Evolutionary conservation across 2,797 vertebrate genomes (phyloP).

Genomic region (Anabacerthia variegaticeps): DNA sequence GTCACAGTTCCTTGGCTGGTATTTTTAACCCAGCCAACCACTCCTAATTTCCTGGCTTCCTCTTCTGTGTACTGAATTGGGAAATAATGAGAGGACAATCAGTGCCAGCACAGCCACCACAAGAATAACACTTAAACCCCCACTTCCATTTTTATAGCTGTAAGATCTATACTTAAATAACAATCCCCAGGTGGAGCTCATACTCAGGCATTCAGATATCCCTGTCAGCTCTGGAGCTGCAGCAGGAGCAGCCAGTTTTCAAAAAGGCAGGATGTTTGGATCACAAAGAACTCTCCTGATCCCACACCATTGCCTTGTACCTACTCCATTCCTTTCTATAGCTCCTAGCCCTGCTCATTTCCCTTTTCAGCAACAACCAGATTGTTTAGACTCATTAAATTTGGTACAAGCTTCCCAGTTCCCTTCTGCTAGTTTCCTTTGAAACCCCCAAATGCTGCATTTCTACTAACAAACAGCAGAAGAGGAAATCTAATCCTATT

Average conservation of each 20-base stretch:
- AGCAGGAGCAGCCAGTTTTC: background rate
- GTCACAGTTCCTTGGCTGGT: constrained; percentile 85
- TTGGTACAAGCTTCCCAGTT: background rate
- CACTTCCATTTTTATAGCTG: background rate
- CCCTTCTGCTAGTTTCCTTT: background rate
- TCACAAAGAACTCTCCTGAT: background rate
- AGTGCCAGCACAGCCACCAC: background rate
- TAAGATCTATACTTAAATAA: background rate
- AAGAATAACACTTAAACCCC: background rate
- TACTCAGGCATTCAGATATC: background rate
- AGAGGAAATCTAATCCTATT: background rate
- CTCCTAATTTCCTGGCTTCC: constrained; percentile 84
- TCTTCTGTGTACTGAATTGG: constrained; percentile 86
- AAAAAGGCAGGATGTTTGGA: background rate
- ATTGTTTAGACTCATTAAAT: background rate
- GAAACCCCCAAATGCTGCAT: background rate
- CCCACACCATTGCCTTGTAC: background rate
- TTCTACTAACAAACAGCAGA: background rate
- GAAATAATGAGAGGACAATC: constrained; percentile 39
- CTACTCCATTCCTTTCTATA: background rate
- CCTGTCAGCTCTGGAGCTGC: background rate
- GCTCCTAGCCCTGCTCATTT: background rate
- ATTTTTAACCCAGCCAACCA: constrained; percentile 95
- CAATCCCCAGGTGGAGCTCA: background rate
- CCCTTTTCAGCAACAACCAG: background rate